Conservation (phyloP, 1,140 invertebrate genomes). For the Laupala kohalensis region DNA sequence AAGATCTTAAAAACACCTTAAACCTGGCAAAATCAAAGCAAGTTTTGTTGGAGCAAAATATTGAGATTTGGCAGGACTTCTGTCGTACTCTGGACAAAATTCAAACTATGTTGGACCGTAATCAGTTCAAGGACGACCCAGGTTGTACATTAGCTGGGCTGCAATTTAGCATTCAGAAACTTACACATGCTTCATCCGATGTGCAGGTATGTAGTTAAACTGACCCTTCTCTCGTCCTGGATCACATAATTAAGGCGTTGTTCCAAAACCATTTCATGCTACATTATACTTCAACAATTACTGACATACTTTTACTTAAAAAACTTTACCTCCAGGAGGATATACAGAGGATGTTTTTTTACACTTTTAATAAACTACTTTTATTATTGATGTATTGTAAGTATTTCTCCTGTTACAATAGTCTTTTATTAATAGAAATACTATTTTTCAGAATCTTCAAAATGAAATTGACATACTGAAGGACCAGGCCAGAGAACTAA, state of each 20-base stretch:
- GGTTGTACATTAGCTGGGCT: constrained; percentile 61
- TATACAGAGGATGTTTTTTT: too few species aligned
- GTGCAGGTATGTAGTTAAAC: constrained; percentile 61
- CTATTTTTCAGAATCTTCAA: constrained; percentile 40
- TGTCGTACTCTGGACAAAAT: constrained; percentile 60
- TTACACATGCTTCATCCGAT: constrained; percentile 60
- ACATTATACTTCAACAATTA: too few species aligned
- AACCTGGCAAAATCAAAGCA: constrained; percentile 65
- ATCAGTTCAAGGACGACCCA: constrained; percentile 57
- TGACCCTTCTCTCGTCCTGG: not conserved
- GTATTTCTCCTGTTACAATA: too few species aligned
- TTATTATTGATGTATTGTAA: too few species aligned
- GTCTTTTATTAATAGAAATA: not conserved
- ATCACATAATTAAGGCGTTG: too few species aligned
- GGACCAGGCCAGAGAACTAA: constrained; percentile 48
- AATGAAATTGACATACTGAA: constrained; percentile 46
- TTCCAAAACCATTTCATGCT: too few species aligned
- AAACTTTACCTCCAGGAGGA: too few species aligned
- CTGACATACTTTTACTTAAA: too few species aligned
- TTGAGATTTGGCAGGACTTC: constrained; percentile 69
- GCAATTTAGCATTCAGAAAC: constrained; percentile 65
- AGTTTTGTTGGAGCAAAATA: constrained; percentile 59
- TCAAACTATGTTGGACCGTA: constrained; percentile 53
- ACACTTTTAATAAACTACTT: too few species aligned
- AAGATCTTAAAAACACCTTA: constrained; percentile 63